Evolutionary conservation across 2,797 vertebrate species (phyloP), one percentile per base, ranked within the genome.

Genomic region (Premnoplex brunnescens): DNA sequence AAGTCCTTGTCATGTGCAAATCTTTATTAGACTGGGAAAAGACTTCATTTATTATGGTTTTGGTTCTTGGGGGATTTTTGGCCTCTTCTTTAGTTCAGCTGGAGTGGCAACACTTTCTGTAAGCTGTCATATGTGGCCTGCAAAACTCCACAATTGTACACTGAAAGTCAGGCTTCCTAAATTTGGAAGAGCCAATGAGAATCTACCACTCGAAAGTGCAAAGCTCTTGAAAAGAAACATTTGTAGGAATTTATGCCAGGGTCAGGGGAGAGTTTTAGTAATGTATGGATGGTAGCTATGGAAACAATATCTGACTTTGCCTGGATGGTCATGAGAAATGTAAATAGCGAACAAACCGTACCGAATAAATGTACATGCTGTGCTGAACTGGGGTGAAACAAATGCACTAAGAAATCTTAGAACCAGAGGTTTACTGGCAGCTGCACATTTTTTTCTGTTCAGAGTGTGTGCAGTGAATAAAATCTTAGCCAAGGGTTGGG

Each of bases 251-350:
- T 89, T 69, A 58, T 56, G 63, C n/a, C 55, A 86, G 48, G 76
- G 63, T 91, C 89, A 95, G 55, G 30, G 69, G 34, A 79, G 52
- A 64, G 27, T 82, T 94, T 86, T 36, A 85, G 41, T 60, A 69
- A 88, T 54, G 55, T 91, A 73, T 24, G 79, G 76, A 55, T 67
- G 76, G 76, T 92, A 94, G 52, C 88, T 84, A 91, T 93, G 80
- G 95, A 94, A 93, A 96, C 79, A 63, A 36, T 92, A 93, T 91
- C 76, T 22, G 41, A 91, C 12, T 88, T 89, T 88, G 34, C 73
- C 75, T 94, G 63, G 58, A 73, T 92, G 91, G 64, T 68, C 68
- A 71, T 55, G 39, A 94, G 37, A 64, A 95, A 91, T 3, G 1
- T 92, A 95, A 96, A 87, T 85, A 85, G 82, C 30, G 58, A 96